A percentile compares a stretch with the other conserved stretches of the same genome.
These are phyloP conservation scores for Anniella stebbinsi DNA, from an alignment of 2,797 vertebrate species.

Conservation along the genomic window DNA sequence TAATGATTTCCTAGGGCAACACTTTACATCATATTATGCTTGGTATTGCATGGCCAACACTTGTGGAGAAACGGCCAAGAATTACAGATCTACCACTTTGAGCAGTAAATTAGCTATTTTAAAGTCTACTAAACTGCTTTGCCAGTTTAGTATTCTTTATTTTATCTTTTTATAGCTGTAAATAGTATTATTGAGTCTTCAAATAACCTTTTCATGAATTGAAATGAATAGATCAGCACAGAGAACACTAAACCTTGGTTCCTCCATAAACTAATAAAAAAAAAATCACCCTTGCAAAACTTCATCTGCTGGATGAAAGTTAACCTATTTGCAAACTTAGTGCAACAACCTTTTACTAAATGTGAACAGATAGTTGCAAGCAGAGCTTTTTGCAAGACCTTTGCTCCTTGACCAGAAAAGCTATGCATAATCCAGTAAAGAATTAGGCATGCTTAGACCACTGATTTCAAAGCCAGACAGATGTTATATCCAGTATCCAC, in stretches of 20 bases:
- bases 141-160: not conserved
- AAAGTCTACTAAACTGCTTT: not conserved
- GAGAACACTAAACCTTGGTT: not conserved
- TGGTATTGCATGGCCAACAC: not conserved
- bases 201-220: not conserved
- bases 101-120: not conserved
- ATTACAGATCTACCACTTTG: not conserved
- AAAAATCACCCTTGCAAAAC: not conserved
- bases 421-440: not conserved
- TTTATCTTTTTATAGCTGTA: not conserved
- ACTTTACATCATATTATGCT: not conserved
- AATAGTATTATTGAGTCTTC: not conserved
- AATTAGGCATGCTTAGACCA: too few relatives aligned
- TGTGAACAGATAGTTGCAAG: not conserved
- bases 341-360: not conserved
- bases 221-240: not conserved
- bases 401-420: not conserved
- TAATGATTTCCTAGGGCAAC: not conserved
- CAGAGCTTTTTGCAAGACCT: not conserved
- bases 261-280: not conserved
- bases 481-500: too few relatives aligned
- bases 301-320: not conserved
- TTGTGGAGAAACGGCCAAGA: not conserved
- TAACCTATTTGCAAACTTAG: not conserved
- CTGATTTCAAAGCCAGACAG: too few relatives aligned